Base-by-base conservation (phyloP, 2,113 vertebrate species). In the Spilogale gracilis region DNA sequence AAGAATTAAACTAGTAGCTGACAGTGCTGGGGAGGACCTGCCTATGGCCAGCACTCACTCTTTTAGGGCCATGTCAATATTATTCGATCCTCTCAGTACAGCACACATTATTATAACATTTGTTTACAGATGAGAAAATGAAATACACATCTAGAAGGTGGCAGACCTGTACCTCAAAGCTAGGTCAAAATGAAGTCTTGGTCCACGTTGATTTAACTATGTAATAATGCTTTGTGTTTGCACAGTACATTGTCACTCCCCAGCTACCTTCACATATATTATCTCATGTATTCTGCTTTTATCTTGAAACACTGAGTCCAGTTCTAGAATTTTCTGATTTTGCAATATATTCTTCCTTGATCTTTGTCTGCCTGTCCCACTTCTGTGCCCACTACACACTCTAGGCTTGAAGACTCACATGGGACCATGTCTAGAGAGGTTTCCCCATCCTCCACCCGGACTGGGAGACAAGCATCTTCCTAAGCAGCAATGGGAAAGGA, bases 61-160 rank as follows among this genome's bases (percentile, higher is more conserved):
- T 73, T 58, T 60, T 38, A 91, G 69, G 9, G 63, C 52, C 65
- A 54, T 80, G 38, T 54, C 73, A 73, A 16, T 38, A 79, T 71
- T 54, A 83, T n/a, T 91, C 45, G 71, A 86, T n/a, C 14, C 56
- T 86, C 87, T 84, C 6, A 23, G 5, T 52, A 65, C 73, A 32
- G 43, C 14, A 50, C 50, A 95, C 30, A 83, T 73, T 76, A 85
- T 67, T 71, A 69, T 25, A 43, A 74, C 13, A 89, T 45, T 65
- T 81, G 48, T 74, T 94, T 91, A 92, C 65, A 78, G 43, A 76
- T 54, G 81, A 88, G 48, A 74, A 89, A 92, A 96, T 2, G 32
- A 67, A 45, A 56, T 2, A 12, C 4, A n/a, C 1, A 45, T 50
- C 50, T 74, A 87, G 58, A 86, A 82, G 79, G 50, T n/a, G 79